Evolutionary conservation across 1,140 invertebrate species (phyloP), one percentile per base, ranked within the genome.

Genomic region (Brachionus angularis): DNA sequence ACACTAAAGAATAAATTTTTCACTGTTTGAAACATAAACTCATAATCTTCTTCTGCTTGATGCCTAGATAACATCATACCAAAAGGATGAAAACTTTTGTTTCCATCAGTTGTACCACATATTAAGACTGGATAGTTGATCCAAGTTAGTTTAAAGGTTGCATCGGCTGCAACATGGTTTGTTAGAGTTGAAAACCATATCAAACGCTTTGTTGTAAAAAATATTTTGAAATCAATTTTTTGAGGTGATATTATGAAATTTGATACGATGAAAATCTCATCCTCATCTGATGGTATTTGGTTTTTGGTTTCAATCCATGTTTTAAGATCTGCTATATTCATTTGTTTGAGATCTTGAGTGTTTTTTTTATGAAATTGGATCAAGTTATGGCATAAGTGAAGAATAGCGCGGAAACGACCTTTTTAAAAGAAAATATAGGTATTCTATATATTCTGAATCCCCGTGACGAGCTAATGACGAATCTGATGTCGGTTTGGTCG

Each of bases 11-110:
- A 21, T 27, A 44, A 44, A n/a, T 44, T 1, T 42, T 62, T 42
- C 7, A 21, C n/a, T 7, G 36, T 44, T 62, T 44, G 21, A 29
- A 62, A 62, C 39, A 62, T 62, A 27, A 25, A 61, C 8, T 25
- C 55, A 25, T 42, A 61, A 27, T 62, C 55, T 7, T 39, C 25
- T 5, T 42, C 27, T 25, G 36, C 27, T 44, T 62, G 36, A 25
- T 36, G 12, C 42, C n/a, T 34, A 23, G 33, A 58, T 21, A 58
- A 58, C 23, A 42, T 23, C n/a, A 58, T 27, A 25, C 53, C 33
- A 36, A 58, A 58, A 12, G 53, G 53, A 58, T 58, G 53, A 58
- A 39, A 58, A 18, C 1, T 23, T 2, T 42, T 39, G 16, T 58
- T 21, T 47, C 23, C 23, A 47, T 47, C 44, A 21, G 29, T 36